These are phyloP conservation scores for Helicoverpa armigera DNA, from an alignment of 1,140 invertebrate species.

Conservation along the genomic window DNA sequence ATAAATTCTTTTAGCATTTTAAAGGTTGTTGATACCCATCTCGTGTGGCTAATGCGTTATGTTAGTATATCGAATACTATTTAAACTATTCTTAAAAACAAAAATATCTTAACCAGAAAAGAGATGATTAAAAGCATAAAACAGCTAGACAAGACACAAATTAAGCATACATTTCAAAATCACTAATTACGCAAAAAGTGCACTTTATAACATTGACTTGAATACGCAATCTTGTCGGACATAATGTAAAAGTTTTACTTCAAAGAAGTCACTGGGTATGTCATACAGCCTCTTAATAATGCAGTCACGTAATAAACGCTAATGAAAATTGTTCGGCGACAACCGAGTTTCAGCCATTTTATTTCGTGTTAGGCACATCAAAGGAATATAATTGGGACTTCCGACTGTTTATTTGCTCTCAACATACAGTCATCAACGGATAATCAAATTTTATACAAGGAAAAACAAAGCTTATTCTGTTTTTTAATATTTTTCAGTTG, in stretches of 20 bases:
- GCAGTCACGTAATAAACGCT: slow-evolving; percentile 73
- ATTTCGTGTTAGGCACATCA: slow-evolving; percentile 57
- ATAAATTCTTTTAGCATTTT: no score
- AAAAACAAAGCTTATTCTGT: slow-evolving; percentile 1
- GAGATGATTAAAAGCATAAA: not conserved
- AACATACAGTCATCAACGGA: slow-evolving; percentile 31
- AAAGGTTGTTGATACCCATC: no score
- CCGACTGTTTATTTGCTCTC: slow-evolving; percentile 30
- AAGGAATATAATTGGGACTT: slow-evolving; percentile 53
- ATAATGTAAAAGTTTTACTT: slow-evolving; percentile 72
- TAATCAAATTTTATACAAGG: slow-evolving; percentile 4
- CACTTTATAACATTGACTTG: slow-evolving; percentile 45
- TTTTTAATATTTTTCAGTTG: not conserved
- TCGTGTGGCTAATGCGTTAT: no score
- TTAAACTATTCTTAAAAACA: no score
- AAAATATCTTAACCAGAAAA: no score
- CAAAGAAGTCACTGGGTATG: slow-evolving; percentile 59
- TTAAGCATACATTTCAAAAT: not conserved
- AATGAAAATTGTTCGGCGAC: slow-evolving; percentile 78
- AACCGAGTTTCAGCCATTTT: slow-evolving; percentile 60
- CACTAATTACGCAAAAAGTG: slow-evolving; percentile 19
- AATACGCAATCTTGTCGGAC: slow-evolving; percentile 59
- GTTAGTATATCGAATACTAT: no score
- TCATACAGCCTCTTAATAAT: slow-evolving; percentile 66
- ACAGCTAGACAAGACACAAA: not conserved